Evolutionary conservation across 1,140 invertebrate species (phyloP).

Genomic region (Drosophila ficusphila): DNA sequence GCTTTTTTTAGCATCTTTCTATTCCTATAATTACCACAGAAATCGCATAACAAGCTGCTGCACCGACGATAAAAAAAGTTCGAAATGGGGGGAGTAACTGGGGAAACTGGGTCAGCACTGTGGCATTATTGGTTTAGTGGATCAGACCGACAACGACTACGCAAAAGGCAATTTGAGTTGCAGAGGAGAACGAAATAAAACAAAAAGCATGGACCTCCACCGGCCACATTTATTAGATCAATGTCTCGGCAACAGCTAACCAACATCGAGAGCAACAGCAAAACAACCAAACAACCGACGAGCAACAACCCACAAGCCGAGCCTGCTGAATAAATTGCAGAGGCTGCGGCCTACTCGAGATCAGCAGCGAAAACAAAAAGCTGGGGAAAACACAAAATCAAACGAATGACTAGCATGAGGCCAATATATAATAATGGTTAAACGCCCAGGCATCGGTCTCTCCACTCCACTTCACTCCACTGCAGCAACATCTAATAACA

Average conservation of each 20-base stretch:
- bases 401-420: slow-evolving; percentile 66
- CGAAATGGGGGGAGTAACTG: slow-evolving; percentile 8
- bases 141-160: slow-evolving; percentile 59
- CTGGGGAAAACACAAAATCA: slow-evolving; percentile 41
- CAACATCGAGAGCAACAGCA: slow-evolving; percentile 14
- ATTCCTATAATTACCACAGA: slow-evolving; percentile 60
- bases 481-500: slow-evolving; percentile 41
- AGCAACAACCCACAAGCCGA: slow-evolving; percentile 33
- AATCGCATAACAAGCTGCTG: slow-evolving; percentile 51
- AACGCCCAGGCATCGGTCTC: slow-evolving; percentile 54
- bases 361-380: background rate
- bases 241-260: slow-evolving; percentile 54
- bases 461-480: slow-evolving; percentile 1
- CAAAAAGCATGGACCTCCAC: slow-evolving; percentile 22
- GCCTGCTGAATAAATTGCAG: slow-evolving; percentile 59
- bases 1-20: slow-evolving; percentile 34
- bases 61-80: background rate
- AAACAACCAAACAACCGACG: background rate
- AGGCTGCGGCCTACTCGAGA: slow-evolving; percentile 52
- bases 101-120: slow-evolving; percentile 53
- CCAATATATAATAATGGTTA: slow-evolving; percentile 73
- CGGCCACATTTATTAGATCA: slow-evolving; percentile 66
- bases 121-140: slow-evolving; percentile 69
- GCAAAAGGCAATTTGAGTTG: slow-evolving; percentile 64
- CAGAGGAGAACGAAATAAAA: slow-evolving; percentile 36